Conservation (phyloP, 2,797 vertebrate species). For the Xenopus petersii region DNA sequence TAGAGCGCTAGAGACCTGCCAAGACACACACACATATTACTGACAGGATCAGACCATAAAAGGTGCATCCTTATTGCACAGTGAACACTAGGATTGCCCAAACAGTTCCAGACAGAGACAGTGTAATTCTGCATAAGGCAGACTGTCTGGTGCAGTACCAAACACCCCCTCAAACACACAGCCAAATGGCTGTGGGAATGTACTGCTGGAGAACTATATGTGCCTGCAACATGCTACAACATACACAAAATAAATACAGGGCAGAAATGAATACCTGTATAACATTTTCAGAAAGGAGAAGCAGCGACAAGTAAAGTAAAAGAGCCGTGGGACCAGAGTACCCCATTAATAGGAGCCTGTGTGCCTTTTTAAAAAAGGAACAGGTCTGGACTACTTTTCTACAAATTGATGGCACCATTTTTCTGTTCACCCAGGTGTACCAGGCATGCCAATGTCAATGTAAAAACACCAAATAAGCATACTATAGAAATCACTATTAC, state of each 20-base stretch:
- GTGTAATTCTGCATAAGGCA: conserved; percentile 32
- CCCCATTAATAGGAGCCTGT: too few relatives aligned
- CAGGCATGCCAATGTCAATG: too few relatives aligned
- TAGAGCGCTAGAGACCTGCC: conserved; percentile 35
- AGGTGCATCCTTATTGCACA: conserved; percentile 42
- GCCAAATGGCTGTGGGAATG: background rate
- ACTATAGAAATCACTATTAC: too few relatives aligned
- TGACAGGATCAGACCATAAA: conserved; percentile 44
- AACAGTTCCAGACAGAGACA: conserved; percentile 39
- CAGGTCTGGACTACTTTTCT: too few relatives aligned
- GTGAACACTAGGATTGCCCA: conserved; percentile 22
- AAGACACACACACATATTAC: conserved; percentile 48
- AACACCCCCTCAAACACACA: conserved; percentile 18
- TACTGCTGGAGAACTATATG: background rate
- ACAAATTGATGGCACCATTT: too few relatives aligned
- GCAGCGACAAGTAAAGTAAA: too few relatives aligned
- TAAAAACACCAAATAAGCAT: too few relatives aligned
- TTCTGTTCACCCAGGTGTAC: too few relatives aligned
- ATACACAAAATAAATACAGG: background rate
- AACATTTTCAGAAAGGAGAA: too few relatives aligned
- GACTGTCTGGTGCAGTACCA: conserved; percentile 28
- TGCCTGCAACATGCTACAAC: background rate
- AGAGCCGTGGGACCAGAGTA: too few relatives aligned
- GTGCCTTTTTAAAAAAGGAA: too few relatives aligned
- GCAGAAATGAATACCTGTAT: too few relatives aligned